Evolutionary conservation across 2,113 vertebrate genomes (phyloP).

Genomic region (Scomber colias): DNA sequence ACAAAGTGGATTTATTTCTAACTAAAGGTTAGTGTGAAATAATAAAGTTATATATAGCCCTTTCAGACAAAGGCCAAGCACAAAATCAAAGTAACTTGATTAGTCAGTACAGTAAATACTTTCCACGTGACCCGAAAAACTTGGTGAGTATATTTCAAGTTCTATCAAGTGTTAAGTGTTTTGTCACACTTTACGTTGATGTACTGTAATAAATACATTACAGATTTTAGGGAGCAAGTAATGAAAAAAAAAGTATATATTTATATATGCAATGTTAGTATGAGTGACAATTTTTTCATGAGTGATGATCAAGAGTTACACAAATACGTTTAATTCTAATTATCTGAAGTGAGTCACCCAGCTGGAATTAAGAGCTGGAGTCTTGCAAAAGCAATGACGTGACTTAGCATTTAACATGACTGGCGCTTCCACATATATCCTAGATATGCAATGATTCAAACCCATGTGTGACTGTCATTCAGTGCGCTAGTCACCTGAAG

Average conservation of each 20-base stretch:
- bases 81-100: neutral
- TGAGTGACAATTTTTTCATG: too few species aligned
- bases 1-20: neutral
- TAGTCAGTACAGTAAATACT: neutral
- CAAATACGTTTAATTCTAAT: neutral
- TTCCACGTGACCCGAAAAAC: neutral
- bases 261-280: neutral
- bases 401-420: neutral
- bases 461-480: conserved; percentile 15
- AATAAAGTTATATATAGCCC: neutral
- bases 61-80: neutral
- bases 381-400: neutral
- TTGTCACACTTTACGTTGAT: neutral
- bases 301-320: neutral
- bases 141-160: too few species aligned
- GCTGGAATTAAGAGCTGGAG: neutral
- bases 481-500: conserved; percentile 26
- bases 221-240: too few species aligned
- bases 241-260: too few species aligned
- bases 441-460: conserved; percentile 25
- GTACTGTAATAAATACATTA: neutral
- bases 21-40: neutral
- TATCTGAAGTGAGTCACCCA: neutral
- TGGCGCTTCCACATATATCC: neutral
- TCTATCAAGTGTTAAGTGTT: neutral